These are phyloP conservation scores for Pseudoips prasinana DNA, from an alignment of 2,888 invertebrate genomes.

Conservation along the genomic window DNA sequence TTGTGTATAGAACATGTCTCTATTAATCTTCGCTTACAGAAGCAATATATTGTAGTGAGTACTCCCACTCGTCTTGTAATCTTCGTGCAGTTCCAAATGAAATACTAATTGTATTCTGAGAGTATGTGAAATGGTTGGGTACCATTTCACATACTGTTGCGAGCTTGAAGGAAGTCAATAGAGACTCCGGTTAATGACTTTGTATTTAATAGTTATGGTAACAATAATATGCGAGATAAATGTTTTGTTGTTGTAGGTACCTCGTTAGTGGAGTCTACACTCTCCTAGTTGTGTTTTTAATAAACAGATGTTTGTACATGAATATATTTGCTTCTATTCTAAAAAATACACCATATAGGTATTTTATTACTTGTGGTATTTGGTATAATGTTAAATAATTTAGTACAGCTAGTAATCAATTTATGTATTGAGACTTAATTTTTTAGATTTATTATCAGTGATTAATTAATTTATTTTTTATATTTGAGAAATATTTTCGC, in stretches of 20 bases:
- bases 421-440: too few relatives aligned
- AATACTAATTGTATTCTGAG: conserved; percentile 53
- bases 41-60: conserved; percentile 42
- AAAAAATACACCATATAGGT: too few relatives aligned
- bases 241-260: conserved; percentile 7
- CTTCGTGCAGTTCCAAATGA: conserved; percentile 45
- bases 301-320: background rate
- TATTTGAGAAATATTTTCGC: too few relatives aligned
- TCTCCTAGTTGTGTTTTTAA: too few relatives aligned
- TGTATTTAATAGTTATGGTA: conserved; percentile 19
- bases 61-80: conserved; percentile 44
- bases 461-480: too few relatives aligned
- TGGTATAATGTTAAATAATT: too few relatives aligned
- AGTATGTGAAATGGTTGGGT: conserved; percentile 38
- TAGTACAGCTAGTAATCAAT: too few relatives aligned
- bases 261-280: too few relatives aligned
- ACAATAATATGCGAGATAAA: conserved; percentile 7
- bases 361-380: too few relatives aligned
- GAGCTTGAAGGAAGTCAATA: conserved; percentile 33
- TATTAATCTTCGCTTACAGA: conserved; percentile 38
- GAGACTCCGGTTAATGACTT: conserved; percentile 36
- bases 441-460: too few relatives aligned
- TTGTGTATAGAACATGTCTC: conserved; percentile 19
- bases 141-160: conserved; percentile 30
- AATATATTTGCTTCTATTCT: too few relatives aligned